A percentile compares a stretch with the other conserved stretches of the same genome.
Conservation (phyloP, 1,140 invertebrate species). For the Gonioctena quinquepunctata region DNA sequence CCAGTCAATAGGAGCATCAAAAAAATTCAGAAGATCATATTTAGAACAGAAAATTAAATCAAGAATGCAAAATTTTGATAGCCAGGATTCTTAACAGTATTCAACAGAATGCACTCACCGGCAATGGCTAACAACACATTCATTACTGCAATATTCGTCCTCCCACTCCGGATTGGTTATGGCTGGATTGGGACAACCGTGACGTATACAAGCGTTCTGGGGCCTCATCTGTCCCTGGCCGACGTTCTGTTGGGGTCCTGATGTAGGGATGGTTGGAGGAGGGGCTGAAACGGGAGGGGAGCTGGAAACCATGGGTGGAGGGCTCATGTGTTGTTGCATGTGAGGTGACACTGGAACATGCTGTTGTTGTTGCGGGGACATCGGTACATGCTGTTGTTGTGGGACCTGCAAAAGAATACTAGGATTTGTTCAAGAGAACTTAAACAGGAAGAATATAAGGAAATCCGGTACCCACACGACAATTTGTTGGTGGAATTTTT, state of each 20-base stretch:
- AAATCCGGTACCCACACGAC: too few species aligned
- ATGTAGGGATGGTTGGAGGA: constrained; percentile 54
- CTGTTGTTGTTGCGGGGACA: constrained; percentile 40
- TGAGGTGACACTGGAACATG: constrained; percentile 43
- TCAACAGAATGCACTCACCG: constrained; percentile 70
- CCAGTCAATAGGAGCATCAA: too few species aligned
- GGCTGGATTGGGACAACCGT: constrained; percentile 88
- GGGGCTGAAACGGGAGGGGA: constrained; percentile 55
- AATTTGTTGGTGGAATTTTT: too few species aligned
- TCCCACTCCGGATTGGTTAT: constrained; percentile 94
- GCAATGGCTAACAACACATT: constrained; percentile 96
- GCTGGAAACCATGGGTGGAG: constrained; percentile 55
- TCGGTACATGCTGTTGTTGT: constrained; percentile 44
- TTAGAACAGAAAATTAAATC: too few species aligned
- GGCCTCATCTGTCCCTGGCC: constrained; percentile 58
- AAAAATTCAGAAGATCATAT: too few species aligned
- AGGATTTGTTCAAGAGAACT: background rate
- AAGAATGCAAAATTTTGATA: too few species aligned
- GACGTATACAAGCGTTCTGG: constrained; percentile 77
- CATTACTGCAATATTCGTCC: constrained; percentile 96
- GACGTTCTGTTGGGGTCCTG: constrained; percentile 53
- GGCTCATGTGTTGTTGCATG: constrained; percentile 55
- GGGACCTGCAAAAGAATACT: constrained; percentile 35
- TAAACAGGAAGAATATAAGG: background rate
- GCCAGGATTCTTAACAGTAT: too few species aligned